These are phyloP conservation scores for Propithecus deckenii DNA, from an alignment of 2,797 vertebrate genomes.

Conservation along the genomic window DNA sequence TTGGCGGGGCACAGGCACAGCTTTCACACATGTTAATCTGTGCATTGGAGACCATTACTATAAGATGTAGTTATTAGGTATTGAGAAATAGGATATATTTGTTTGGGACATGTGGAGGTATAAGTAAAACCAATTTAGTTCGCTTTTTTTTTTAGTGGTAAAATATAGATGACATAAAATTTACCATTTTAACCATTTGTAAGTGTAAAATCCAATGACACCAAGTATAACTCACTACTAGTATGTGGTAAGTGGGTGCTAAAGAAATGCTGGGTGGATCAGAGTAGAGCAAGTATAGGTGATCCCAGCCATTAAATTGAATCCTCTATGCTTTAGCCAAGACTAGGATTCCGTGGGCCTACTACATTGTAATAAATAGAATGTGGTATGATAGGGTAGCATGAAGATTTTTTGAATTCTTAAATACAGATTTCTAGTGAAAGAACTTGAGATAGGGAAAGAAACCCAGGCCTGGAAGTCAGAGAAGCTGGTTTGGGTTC, in stretches of 20 bases:
- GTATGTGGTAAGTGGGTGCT: neutral
- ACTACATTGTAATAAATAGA: neutral
- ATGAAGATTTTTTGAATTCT: neutral
- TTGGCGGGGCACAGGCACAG: neutral
- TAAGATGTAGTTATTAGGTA: neutral
- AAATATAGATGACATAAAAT: neutral
- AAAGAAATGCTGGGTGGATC: neutral
- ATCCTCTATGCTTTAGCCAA: neutral
- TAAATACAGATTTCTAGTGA: neutral
- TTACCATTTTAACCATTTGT: neutral
- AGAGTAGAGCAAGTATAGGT: neutral
- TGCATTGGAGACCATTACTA: neutral
- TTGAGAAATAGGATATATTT: slow-evolving; percentile 23
- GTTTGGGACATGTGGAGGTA: neutral
- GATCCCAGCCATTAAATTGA: neutral
- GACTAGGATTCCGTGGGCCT: neutral
- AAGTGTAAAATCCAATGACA: neutral
- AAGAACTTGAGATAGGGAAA: neutral
- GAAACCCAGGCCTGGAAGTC: neutral
- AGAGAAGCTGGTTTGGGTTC: neutral
- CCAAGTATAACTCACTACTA: neutral
- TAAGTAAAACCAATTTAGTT: neutral
- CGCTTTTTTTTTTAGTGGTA: neutral
- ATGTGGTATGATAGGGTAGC: neutral
- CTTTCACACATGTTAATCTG: neutral